Conservation (phyloP, 1,140 invertebrate species). For the Brachionus manjavacas region DNA sequence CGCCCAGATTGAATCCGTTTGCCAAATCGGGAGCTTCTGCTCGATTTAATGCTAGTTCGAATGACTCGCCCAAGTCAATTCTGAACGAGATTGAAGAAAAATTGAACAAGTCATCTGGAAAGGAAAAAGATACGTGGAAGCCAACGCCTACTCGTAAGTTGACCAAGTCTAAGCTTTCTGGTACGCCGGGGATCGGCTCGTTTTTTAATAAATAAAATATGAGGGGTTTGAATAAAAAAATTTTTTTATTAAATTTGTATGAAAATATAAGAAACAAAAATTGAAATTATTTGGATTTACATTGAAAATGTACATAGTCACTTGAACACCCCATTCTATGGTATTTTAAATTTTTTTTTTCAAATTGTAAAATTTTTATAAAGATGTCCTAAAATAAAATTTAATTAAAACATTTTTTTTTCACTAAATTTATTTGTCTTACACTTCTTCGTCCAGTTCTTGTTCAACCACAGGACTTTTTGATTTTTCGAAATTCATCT, state of each 20-base stretch:
- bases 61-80: constrained; percentile 25
- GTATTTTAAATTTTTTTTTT: not conserved
- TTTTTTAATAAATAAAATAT: constrained; percentile 41
- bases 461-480: not conserved
- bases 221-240: not conserved
- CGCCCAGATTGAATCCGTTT: constrained; percentile 25
- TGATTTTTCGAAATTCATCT: not conserved
- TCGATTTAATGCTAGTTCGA: not conserved
- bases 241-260: constrained; percentile 7
- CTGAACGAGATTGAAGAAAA: constrained; percentile 36
- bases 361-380: constrained; percentile 37
- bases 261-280: not conserved
- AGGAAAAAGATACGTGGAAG: constrained; percentile 32
- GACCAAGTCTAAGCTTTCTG: not conserved
- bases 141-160: constrained; percentile 36
- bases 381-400: constrained; percentile 33
- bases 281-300: not conserved
- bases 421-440: not conserved
- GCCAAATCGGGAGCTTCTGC: constrained; percentile 18
- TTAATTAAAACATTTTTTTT: not conserved
- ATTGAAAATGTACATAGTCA: constrained; percentile 1
- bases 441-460: constrained; percentile 20
- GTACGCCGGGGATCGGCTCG: constrained; percentile 4
- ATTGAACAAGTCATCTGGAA: not conserved
- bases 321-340: not conserved